Percentiles rank a stretch among this genome's conserved stretches.
Evolutionary conservation across 2,888 invertebrate genomes (phyloP).

Genomic region (Eupithecia subfuscata): DNA sequence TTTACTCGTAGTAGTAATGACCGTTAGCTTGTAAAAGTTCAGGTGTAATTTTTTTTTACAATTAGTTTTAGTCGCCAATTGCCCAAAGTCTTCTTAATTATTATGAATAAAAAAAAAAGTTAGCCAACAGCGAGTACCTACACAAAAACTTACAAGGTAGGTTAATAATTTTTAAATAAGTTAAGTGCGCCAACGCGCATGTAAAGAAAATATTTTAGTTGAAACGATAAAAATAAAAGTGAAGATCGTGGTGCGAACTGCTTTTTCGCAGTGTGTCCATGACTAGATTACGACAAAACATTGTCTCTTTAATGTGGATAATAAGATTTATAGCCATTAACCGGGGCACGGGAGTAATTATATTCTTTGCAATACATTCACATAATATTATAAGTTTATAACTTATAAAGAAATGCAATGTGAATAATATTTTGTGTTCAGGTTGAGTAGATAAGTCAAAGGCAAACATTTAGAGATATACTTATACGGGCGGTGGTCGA

Average conservation of each 20-base stretch:
- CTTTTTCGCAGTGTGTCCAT: constrained; percentile 22
- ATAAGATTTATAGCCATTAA: constrained; percentile 72
- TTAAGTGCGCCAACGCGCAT: too few species aligned
- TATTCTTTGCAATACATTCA: constrained; percentile 22
- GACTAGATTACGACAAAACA: constrained; percentile 67
- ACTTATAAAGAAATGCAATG: background rate
- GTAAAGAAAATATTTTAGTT: background rate
- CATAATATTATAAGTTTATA: constrained; percentile 23
- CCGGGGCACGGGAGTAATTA: constrained; percentile 48
- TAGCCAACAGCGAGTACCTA: too few species aligned
- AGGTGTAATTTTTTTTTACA: too few species aligned
- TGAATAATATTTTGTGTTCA: background rate
- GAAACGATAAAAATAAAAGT: background rate
- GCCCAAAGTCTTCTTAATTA: too few species aligned
- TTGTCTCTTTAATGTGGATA: constrained; percentile 74
- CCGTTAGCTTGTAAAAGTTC: background rate
- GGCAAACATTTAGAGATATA: background rate
- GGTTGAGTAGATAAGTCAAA: background rate
- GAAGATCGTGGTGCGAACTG: background rate
- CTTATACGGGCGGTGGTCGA: background rate
- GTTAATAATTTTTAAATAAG: too few species aligned
- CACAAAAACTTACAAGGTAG: too few species aligned
- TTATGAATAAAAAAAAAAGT: too few species aligned
- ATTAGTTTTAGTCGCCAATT: too few species aligned
- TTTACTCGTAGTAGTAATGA: background rate